Evolutionary conservation across 2,113 vertebrate genomes (phyloP), one percentile per base, ranked within the genome.

Genomic region (Crotalus horridus): DNA sequence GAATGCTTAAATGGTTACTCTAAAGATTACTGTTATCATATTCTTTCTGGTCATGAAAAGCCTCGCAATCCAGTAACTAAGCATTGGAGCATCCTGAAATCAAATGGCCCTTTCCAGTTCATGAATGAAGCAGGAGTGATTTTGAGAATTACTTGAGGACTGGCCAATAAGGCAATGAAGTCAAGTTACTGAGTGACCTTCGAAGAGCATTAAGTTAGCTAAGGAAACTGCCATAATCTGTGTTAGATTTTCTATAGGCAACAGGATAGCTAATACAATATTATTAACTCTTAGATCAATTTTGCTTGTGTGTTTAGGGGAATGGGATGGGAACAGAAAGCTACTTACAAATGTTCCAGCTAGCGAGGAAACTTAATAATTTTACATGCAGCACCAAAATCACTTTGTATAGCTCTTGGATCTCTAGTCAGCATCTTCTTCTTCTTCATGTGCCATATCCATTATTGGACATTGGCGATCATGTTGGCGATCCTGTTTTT

Each of bases 71-170:
- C 48, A 55, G 46, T 54, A 90, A 93, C 29, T 26, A 86, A 90
- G 56, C 23, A 90, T 23, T 46, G 56, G 89, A 90, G n/a, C 55
- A 61, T 93, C 59, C 1, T 64, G 46, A 87, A 93, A 81, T 90
- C 92, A 93, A 81, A 58, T 93, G 81, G 74, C 21, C 43, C 55
- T 26, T 46, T 91, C 56, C 93, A 90, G 23, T 90, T 95, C 26
- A 93, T 89, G n/a, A 85, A 94, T 61, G 89, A 94, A 94, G 29
- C 29, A 61, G 89, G 21, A 64, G 15, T 6, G 0, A 87, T 86
- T 93, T 90, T 54, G 89, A 90, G 46, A 93, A 93, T 87, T 54
- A 13, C 6, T 61, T 91, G 29, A 92, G 26, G 92, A 96, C 91
- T 51, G 11, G 21, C 23, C 88, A 64, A 1, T 33, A 92, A 93